Evolutionary conservation across 2,888 invertebrate species (phyloP).

Genomic region (Lathronympha strigana): DNA sequence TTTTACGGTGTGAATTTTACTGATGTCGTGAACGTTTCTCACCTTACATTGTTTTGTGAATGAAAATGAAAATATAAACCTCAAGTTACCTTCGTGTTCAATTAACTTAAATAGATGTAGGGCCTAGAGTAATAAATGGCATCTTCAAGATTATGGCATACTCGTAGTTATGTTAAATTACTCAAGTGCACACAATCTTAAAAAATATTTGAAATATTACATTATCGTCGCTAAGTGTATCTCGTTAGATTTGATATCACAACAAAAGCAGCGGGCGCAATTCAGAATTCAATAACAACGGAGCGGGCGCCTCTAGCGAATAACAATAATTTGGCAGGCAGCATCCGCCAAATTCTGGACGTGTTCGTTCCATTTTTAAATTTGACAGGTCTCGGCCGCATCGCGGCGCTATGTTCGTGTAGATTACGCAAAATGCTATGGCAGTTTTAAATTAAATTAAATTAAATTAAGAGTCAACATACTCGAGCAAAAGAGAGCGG

Average conservation of each 20-base stretch:
- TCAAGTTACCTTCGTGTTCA: neutral
- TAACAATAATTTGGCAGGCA: conserved; percentile 82
- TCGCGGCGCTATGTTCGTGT: conserved; percentile 53
- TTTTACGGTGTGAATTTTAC: conserved; percentile 19
- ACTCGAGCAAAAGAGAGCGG: no score
- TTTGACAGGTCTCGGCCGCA: conserved; percentile 75
- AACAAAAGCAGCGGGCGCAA: conserved; percentile 67
- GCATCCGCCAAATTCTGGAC: conserved; percentile 77
- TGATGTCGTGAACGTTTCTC: conserved; percentile 21
- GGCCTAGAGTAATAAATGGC: no score
- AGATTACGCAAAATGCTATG: neutral
- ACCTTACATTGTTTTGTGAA: neutral
- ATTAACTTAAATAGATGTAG: no score
- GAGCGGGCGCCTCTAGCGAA: conserved; percentile 67
- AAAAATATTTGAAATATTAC: conserved; percentile 21
- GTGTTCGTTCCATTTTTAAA: conserved; percentile 82
- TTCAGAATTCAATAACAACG: conserved; percentile 79
- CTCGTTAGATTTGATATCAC: conserved; percentile 61
- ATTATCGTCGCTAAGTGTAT: conserved; percentile 44
- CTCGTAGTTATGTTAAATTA: no score
- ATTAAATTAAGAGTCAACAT: no score
- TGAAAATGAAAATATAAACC: neutral
- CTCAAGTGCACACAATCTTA: neutral
- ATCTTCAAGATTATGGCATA: no score
- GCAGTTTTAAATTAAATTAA: no score